Evolutionary conservation across 2,888 invertebrate genomes (phyloP).

Genomic region (Andrena minutula): DNA sequence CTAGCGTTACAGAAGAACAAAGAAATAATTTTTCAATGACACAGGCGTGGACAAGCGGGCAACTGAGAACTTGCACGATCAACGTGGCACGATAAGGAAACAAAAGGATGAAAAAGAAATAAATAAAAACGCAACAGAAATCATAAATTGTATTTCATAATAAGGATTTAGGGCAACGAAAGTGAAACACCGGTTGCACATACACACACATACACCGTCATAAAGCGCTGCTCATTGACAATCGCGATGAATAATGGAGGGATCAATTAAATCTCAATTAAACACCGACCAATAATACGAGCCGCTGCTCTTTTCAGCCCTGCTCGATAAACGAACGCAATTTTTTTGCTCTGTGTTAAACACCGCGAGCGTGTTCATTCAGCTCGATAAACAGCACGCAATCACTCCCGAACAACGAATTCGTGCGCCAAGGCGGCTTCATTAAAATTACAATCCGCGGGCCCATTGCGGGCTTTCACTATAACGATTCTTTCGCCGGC

Average conservation of each 20-base stretch:
- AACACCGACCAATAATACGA: slow-evolving; percentile 77
- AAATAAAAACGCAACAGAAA: slow-evolving; percentile 70
- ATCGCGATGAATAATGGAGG: slow-evolving; percentile 80
- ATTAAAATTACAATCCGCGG: slow-evolving; percentile 69
- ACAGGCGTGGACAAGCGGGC: too few relatives aligned
- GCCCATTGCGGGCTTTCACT: slow-evolving; percentile 29
- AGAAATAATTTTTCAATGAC: neutral
- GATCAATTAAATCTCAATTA: slow-evolving; percentile 80
- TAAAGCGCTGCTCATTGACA: slow-evolving; percentile 76
- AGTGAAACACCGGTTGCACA: slow-evolving; percentile 71
- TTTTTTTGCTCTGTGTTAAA: slow-evolving; percentile 57
- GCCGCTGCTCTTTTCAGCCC: slow-evolving; percentile 71
- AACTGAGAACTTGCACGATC: slow-evolving; percentile 18
- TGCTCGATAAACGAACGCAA: slow-evolving; percentile 53
- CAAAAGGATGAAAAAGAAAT: slow-evolving; percentile 60
- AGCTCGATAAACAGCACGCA: slow-evolving; percentile 64
- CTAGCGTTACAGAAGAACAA: neutral
- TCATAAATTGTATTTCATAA: slow-evolving; percentile 72
- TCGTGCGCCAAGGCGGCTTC: slow-evolving; percentile 55
- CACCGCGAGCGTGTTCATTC: slow-evolving; percentile 57
- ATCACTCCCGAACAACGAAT: slow-evolving; percentile 49
- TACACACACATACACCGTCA: slow-evolving; percentile 43
- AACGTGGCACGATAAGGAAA: slow-evolving; percentile 17
- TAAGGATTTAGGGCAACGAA: slow-evolving; percentile 65
- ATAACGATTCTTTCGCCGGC: slow-evolving; percentile 14